Percentiles rank a stretch among this genome's conserved stretches.
These are phyloP conservation scores for Apoda limacodes DNA, from an alignment of 2,888 invertebrate species.

Conservation along the genomic window DNA sequence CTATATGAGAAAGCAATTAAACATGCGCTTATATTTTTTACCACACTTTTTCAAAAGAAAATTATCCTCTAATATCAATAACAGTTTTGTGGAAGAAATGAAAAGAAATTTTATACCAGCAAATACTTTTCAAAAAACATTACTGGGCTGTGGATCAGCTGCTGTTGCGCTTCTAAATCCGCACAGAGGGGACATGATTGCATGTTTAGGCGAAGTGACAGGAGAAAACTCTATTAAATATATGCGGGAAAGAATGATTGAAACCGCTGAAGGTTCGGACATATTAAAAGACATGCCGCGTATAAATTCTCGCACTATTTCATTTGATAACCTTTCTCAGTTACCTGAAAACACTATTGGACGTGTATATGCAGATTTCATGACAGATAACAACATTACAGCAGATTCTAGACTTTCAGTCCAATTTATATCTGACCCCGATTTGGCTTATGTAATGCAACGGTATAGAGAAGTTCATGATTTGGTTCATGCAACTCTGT, in stretches of 20 bases:
- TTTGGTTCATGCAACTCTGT: slow-evolving; percentile 89
- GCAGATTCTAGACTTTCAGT: slow-evolving; percentile 93
- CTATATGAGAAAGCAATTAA: too few species aligned
- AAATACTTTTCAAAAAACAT: slow-evolving; percentile 77
- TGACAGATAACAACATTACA: slow-evolving; percentile 86
- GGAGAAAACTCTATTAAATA: slow-evolving; percentile 77
- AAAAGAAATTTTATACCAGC: slow-evolving; percentile 73
- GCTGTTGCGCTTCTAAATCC: slow-evolving; percentile 86
- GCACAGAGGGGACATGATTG: slow-evolving; percentile 89
- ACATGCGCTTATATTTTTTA: too few species aligned
- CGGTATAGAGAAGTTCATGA: slow-evolving; percentile 98
- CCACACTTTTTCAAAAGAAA: too few species aligned
- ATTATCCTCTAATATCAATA: too few species aligned
- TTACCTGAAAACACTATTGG: slow-evolving; percentile 89
- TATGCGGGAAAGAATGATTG: slow-evolving; percentile 81
- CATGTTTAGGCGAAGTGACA: slow-evolving; percentile 93
- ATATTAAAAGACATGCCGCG: slow-evolving; percentile 85
- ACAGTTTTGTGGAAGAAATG: slow-evolving; percentile 73
- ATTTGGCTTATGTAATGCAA: slow-evolving; percentile 96
- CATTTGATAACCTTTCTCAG: slow-evolving; percentile 75
- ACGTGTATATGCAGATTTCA: slow-evolving; percentile 85
- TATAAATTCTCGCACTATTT: slow-evolving; percentile 86
- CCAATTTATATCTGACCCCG: slow-evolving; percentile 89
- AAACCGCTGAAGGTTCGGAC: slow-evolving; percentile 79
- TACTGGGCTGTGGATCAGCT: slow-evolving; percentile 91